phyloP scores from a whole-genome alignment of 2,797 vertebrate genomes.

The Anguilla pacifica region DNA sequence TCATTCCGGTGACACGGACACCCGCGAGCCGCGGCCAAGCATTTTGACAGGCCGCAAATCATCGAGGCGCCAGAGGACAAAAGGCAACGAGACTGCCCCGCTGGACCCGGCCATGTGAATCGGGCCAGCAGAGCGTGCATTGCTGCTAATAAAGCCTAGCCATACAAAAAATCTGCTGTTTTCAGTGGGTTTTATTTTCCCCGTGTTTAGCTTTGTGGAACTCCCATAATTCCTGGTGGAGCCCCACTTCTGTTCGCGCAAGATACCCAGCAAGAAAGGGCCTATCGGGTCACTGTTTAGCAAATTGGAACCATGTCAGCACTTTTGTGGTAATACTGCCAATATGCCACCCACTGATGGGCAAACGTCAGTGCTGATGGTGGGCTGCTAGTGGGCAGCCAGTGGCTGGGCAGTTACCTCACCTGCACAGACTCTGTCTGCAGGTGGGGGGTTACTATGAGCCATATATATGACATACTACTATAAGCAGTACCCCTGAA shows the following conservation, averaged over 20 bases:
- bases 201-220: neutral
- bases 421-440: neutral
- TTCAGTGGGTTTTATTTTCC: neutral
- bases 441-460: neutral
- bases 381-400: too few relatives aligned
- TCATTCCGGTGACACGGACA: slow-evolving; percentile 36
- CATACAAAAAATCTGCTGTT: neutral
- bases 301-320: neutral
- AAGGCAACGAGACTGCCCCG: slow-evolving; percentile 16
- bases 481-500: neutral
- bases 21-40: slow-evolving; percentile 42
- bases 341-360: neutral
- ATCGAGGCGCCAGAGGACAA: slow-evolving; percentile 36
- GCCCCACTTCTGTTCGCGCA: neutral
- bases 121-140: neutral
- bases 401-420: neutral
- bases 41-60: slow-evolving; percentile 46
- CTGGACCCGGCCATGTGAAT: slow-evolving; percentile 15
- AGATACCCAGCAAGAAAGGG: neutral
- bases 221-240: neutral
- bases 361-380: neutral
- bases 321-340: neutral
- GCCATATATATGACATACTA: neutral
- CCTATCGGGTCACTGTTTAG: neutral
- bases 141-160: neutral